phyloP scores from a whole-genome alignment of 2,888 invertebrate species.

The Drosophila mulleri region DNA sequence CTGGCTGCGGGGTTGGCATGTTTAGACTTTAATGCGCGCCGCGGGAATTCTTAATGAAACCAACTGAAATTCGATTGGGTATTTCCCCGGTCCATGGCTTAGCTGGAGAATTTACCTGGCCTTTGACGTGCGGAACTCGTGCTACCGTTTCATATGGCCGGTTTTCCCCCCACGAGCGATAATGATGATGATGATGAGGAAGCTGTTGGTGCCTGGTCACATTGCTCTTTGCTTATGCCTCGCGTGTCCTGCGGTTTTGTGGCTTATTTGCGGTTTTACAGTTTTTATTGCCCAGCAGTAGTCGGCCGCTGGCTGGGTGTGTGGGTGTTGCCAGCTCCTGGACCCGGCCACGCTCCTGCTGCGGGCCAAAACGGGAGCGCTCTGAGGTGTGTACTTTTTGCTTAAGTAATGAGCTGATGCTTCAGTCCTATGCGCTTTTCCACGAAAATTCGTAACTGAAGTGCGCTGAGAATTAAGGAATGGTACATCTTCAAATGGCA shows the following conservation, averaged over 20 bases:
- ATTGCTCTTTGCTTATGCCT: conserved; percentile 45
- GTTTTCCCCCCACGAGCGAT: conserved; percentile 56
- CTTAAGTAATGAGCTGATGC: conserved; percentile 53
- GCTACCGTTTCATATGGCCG: conserved; percentile 44
- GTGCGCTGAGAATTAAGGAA: conserved; percentile 2
- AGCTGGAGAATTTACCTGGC: conserved; percentile 58
- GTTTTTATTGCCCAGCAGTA: conserved; percentile 57
- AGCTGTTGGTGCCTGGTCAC: conserved; percentile 11
- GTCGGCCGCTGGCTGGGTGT: conserved; percentile 55
- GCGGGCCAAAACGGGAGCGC: conserved; percentile 22
- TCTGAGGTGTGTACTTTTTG: conserved; percentile 70
- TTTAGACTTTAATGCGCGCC: conserved; percentile 80
- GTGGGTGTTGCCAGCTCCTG: conserved; percentile 63
- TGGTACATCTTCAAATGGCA: not conserved
- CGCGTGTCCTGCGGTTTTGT: conserved; percentile 73
- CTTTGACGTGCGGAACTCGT: conserved; percentile 23
- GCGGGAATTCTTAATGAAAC: conserved; percentile 79
- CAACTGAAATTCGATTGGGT: conserved; percentile 45
- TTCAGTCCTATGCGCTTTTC: conserved; percentile 24
- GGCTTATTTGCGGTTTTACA: conserved; percentile 72
- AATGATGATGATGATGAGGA: conserved; percentile 56
- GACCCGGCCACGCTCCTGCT: not conserved
- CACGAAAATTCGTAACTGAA: conserved; percentile 23
- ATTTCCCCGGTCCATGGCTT: conserved; percentile 56
- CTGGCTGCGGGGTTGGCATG: conserved; percentile 70